Conservation (phyloP, 1,140 invertebrate species). For the Armadillidium nasatum region DNA sequence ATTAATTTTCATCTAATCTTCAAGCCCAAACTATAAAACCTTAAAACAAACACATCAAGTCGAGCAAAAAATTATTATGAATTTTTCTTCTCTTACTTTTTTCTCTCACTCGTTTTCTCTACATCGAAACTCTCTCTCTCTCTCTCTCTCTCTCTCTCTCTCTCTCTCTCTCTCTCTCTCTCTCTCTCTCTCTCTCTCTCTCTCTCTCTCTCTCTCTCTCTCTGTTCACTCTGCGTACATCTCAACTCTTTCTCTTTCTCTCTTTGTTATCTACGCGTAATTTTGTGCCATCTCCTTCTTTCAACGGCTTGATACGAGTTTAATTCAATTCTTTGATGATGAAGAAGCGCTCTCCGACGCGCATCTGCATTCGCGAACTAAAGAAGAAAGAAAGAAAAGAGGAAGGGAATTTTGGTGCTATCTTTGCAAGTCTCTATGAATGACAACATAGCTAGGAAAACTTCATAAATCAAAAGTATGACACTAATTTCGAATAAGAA, state of each 20-base stretch:
- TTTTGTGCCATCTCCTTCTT: neutral
- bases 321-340: neutral
- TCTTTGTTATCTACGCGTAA: neutral
- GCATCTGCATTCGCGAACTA: neutral
- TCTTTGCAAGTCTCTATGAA: neutral
- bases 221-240: neutral
- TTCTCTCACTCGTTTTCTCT: neutral
- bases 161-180: neutral
- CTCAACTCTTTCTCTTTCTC: neutral
- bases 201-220: neutral
- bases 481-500: neutral
- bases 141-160: neutral
- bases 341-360: neutral
- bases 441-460: neutral
- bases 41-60: too few species aligned
- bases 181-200: neutral
- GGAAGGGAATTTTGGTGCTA: neutral
- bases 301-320: neutral
- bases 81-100: too few species aligned
- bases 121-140: neutral
- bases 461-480: neutral
- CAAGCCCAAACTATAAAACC: too few species aligned
- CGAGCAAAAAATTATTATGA: too few species aligned
- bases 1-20: too few species aligned
- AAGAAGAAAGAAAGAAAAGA: constrained; percentile 2